Evolutionary conservation across 2,888 invertebrate species (phyloP).

Genomic region (Agonopterix alstromeriana): DNA sequence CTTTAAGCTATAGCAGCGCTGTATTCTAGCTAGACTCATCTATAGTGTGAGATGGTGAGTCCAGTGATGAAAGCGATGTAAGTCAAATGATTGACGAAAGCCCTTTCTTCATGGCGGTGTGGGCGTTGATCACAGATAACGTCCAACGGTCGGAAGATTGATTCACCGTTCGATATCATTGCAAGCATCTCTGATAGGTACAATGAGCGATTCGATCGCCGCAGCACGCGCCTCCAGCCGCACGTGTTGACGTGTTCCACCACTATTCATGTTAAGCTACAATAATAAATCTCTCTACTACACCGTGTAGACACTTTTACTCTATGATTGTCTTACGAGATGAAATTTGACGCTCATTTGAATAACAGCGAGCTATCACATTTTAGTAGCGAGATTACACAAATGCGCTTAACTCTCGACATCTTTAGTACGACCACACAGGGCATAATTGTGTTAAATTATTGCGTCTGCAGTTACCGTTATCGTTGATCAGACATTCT

Average conservation of each 20-base stretch:
- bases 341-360: slow-evolving; percentile 59
- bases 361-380: slow-evolving; percentile 50
- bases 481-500: slow-evolving; percentile 4
- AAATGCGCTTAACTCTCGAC: slow-evolving; percentile 30
- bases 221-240: slow-evolving; percentile 49
- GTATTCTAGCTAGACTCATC: background rate
- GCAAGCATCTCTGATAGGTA: slow-evolving; percentile 46
- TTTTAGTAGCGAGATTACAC: slow-evolving; percentile 43
- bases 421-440: slow-evolving; percentile 49
- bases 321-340: slow-evolving; percentile 35
- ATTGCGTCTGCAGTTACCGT: slow-evolving; percentile 1
- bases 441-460: slow-evolving; percentile 8
- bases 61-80: slow-evolving; percentile 22
- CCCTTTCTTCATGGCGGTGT: slow-evolving; percentile 36
- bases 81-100: slow-evolving; percentile 33
- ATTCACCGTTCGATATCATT: slow-evolving; percentile 61
- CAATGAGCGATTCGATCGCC: slow-evolving; percentile 36
- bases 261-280: slow-evolving; percentile 25
- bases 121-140: slow-evolving; percentile 59
- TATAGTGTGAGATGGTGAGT: background rate
- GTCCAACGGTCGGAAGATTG: slow-evolving; percentile 55
- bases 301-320: slow-evolving; percentile 44
- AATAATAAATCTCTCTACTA: slow-evolving; percentile 54
- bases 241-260: slow-evolving; percentile 27
- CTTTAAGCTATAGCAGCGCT: slow-evolving; percentile 25